phyloP scores from a whole-genome alignment of 2,113 vertebrate species.

The Gorsachius goisagi region DNA sequence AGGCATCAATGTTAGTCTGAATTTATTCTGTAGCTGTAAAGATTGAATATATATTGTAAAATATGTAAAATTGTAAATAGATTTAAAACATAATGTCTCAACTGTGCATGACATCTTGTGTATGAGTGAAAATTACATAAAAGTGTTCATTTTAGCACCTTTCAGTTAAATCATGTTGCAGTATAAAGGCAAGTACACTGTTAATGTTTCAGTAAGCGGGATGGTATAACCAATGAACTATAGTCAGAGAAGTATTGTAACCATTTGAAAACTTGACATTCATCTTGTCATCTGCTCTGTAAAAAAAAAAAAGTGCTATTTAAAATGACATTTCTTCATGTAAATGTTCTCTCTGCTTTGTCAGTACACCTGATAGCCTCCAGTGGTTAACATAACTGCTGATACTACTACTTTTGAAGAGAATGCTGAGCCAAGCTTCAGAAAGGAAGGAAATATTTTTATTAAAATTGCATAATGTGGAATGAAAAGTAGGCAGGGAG shows the following conservation, averaged over 20 bases:
- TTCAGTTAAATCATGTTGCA: not conserved
- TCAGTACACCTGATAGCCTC: not conserved
- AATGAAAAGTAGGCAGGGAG: not conserved
- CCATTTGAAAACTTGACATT: not conserved
- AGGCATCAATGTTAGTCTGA: conserved; percentile 29
- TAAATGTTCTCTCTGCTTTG: not conserved
- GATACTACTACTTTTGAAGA: not conserved
- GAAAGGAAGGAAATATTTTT: not conserved
- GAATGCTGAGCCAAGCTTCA: not conserved
- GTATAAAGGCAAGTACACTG: not conserved
- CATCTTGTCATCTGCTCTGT: not conserved
- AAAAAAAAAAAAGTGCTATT: not conserved
- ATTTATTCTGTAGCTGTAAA: conserved; percentile 69
- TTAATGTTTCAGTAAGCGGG: not conserved
- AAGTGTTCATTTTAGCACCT: conserved; percentile 26
- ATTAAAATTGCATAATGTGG: not conserved
- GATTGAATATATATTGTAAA: conserved; percentile 68
- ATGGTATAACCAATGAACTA: not conserved
- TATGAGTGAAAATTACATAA: not conserved
- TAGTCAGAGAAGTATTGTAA: not conserved
- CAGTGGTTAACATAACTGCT: not conserved
- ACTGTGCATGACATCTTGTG: conserved; percentile 53
- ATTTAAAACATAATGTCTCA: conserved; percentile 25
- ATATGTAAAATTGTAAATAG: conserved; percentile 82
- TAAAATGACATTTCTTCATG: not conserved